A percentile compares a stretch with the other conserved stretches of the same genome.
These are phyloP conservation scores for Gortyna flavago DNA, from an alignment of 2,888 invertebrate genomes.

Conservation along the genomic window DNA sequence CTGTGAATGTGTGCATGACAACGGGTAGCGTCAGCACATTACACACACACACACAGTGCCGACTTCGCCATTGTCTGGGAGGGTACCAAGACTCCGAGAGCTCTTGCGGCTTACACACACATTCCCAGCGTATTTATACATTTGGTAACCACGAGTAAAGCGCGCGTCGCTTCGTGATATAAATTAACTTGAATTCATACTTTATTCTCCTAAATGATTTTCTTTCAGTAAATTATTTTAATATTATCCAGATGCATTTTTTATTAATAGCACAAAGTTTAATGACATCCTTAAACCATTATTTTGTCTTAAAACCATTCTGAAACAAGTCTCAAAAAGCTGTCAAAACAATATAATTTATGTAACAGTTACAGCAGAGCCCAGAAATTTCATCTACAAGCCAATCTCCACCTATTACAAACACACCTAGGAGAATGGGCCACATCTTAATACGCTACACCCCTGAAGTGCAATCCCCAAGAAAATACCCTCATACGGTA, in stretches of 20 bases:
- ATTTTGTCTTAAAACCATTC: neutral
- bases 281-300: neutral
- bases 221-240: neutral
- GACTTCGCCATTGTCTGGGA: neutral
- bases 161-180: neutral
- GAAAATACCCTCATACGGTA: conserved; percentile 27
- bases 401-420: conserved; percentile 75
- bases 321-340: neutral
- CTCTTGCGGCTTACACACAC: neutral
- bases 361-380: conserved; percentile 67
- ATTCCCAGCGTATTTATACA: neutral
- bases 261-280: neutral
- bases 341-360: neutral
- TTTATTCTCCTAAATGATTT: neutral
- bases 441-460: conserved; percentile 64
- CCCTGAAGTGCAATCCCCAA: conserved; percentile 61
- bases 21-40: neutral
- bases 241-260: neutral
- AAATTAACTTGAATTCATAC: neutral
- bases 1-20: neutral
- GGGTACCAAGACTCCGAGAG: neutral
- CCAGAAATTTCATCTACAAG: conserved; percentile 76
- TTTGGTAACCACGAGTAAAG: neutral
- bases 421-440: conserved; percentile 72
- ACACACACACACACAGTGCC: neutral